These are phyloP conservation scores for Aquatica leii DNA, from an alignment of 2,888 invertebrate genomes.

Conservation along the genomic window DNA sequence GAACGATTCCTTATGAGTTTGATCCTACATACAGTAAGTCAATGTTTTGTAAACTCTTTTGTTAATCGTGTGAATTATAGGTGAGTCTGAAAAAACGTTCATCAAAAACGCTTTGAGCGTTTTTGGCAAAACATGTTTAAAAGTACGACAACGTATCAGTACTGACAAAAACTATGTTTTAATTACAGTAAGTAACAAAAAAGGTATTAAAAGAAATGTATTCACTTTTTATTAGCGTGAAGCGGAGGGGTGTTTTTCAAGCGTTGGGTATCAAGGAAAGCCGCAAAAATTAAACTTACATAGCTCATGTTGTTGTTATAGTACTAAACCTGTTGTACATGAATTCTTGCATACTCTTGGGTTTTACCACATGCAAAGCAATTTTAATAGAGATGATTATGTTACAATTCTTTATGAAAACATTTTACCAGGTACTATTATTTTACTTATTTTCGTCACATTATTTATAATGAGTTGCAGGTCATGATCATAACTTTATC, in stretches of 20 bases:
- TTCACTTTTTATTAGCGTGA: slow-evolving; percentile 5
- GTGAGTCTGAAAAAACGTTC: background rate
- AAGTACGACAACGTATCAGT: background rate
- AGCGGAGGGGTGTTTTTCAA: slow-evolving; percentile 13
- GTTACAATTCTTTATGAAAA: slow-evolving; percentile 79
- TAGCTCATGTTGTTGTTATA: slow-evolving; percentile 41
- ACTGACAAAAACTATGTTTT: slow-evolving; percentile 22
- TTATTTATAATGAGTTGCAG: too few relatives aligned
- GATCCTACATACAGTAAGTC: slow-evolving; percentile 6
- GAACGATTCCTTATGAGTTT: background rate
- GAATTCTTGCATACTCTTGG: slow-evolving; percentile 83
- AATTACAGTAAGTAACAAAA: slow-evolving; percentile 18
- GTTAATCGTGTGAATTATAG: slow-evolving; percentile 10
- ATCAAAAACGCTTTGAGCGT: slow-evolving; percentile 1
- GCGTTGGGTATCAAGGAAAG: slow-evolving; percentile 11
- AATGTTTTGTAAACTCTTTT: background rate
- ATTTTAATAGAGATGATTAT: slow-evolving; percentile 78
- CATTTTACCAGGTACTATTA: slow-evolving; percentile 69
- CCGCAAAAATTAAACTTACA: slow-evolving; percentile 15
- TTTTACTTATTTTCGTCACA: too few relatives aligned
- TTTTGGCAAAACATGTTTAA: slow-evolving; percentile 18
- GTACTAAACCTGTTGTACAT: slow-evolving; percentile 72
- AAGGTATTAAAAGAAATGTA: background rate
- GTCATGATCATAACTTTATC: slow-evolving; percentile 71
- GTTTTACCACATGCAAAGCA: slow-evolving; percentile 85